Conservation (phyloP, 1,140 invertebrate genomes). For the Ptiloglossa arizonensis region DNA sequence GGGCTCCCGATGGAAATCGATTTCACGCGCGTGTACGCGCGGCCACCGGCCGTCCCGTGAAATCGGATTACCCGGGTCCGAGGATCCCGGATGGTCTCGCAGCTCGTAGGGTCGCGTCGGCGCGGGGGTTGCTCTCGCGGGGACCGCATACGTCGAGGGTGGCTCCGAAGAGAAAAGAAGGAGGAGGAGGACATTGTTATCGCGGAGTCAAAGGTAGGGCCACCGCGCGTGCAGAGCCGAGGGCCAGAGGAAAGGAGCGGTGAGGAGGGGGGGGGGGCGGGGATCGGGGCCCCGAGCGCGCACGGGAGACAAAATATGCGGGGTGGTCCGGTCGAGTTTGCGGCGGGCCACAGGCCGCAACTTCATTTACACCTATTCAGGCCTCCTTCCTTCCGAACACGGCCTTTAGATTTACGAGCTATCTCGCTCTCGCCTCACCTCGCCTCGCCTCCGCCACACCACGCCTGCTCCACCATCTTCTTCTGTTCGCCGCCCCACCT, state of each 20-base stretch:
- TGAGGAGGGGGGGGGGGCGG: neutral
- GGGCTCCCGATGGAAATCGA: neutral
- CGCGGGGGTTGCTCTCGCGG: neutral
- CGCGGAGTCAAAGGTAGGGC: constrained; percentile 22
- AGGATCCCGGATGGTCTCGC: neutral
- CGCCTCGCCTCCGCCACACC: neutral
- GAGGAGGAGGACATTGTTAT: constrained; percentile 48
- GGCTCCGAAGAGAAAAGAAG: neutral
- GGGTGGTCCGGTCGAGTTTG: constrained; percentile 69
- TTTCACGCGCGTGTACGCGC: neutral
- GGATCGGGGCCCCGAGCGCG: constrained; percentile 20
- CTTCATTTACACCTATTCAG: constrained; percentile 81
- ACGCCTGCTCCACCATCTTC: constrained; percentile 25
- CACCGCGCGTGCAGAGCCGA: constrained; percentile 42
- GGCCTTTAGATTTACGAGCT: constrained; percentile 77
- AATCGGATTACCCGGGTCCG: constrained; percentile 42
- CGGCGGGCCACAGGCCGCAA: constrained; percentile 72
- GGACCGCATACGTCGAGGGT: constrained; percentile 60
- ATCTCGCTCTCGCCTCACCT: constrained; percentile 64
- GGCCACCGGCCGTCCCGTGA: constrained; percentile 13
- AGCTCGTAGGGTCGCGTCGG: too few relatives aligned
- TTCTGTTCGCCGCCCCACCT: neutral
- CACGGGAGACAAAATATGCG: constrained; percentile 63
- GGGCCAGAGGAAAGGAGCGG: too few relatives aligned
- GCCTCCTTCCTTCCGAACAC: constrained; percentile 60